Evolutionary conservation across 92 coral and sea anemone species (phyloP).

Genomic region (Phenganax subtilis): DNA sequence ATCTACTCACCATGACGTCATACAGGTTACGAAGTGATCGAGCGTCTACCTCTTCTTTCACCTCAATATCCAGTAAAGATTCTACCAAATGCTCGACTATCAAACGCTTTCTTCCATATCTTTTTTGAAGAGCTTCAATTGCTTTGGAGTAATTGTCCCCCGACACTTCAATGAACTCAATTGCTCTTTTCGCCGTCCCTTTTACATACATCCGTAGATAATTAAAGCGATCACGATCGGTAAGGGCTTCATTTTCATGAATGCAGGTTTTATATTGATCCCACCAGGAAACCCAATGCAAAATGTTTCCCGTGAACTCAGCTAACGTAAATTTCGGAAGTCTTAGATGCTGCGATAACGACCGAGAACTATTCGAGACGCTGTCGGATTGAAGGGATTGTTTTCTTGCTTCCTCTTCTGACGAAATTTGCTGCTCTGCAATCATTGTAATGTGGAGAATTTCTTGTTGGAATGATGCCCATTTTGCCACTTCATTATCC

Average conservation of each 20-base stretch:
- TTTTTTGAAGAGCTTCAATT: background rate
- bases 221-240: background rate
- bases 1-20: conserved; percentile 25
- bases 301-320: conserved; percentile 13
- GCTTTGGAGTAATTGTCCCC: background rate
- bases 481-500: too few species aligned
- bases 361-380: too few species aligned
- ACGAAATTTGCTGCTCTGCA: too few species aligned
- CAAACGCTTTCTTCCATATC: background rate
- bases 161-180: background rate
- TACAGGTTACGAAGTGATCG: conserved; percentile 14
- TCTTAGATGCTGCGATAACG: too few species aligned
- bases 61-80: background rate
- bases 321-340: background rate
- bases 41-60: conserved; percentile 4
- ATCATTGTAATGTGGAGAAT: too few species aligned
- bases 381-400: too few species aligned
- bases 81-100: conserved; percentile 24
- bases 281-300: conserved; percentile 27
- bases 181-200: background rate
- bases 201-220: too few species aligned
- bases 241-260: conserved; percentile 11
- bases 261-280: conserved; percentile 9
- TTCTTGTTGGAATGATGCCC: too few species aligned
- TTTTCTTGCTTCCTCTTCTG: too few species aligned